phyloP scores from a whole-genome alignment of 35 echinoderm and acorn worm genomes.

The Strongylocentrotus purpuratus region DNA sequence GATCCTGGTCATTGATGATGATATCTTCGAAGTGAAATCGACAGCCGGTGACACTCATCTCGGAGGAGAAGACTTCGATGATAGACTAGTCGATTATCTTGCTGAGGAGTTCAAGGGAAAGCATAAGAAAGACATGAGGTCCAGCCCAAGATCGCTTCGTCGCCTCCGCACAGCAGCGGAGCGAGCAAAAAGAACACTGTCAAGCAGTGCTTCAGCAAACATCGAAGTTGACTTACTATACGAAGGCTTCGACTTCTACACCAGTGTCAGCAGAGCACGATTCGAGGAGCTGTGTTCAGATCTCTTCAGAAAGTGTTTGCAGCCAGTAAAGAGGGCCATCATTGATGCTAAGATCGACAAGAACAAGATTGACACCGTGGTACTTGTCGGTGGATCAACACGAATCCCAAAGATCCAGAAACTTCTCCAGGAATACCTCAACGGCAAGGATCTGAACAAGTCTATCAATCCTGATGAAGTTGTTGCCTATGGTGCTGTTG shows the following conservation, averaged over 20 bases:
- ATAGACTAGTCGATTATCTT: slow-evolving; percentile 66
- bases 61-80: slow-evolving; percentile 82
- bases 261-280: slow-evolving; percentile 57
- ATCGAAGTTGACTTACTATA: slow-evolving; percentile 78
- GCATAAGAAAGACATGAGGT: slow-evolving; percentile 70
- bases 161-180: slow-evolving; percentile 71
- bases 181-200: slow-evolving; percentile 79
- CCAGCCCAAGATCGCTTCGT: slow-evolving; percentile 62
- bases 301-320: slow-evolving; percentile 52
- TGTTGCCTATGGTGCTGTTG: slow-evolving; percentile 75
- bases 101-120: slow-evolving; percentile 76
- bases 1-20: slow-evolving; percentile 68
- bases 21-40: slow-evolving; percentile 68
- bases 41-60: slow-evolving; percentile 84
- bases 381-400: slow-evolving; percentile 78
- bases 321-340: slow-evolving; percentile 69
- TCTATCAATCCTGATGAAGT: slow-evolving; percentile 81
- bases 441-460: slow-evolving; percentile 75
- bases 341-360: slow-evolving; percentile 77
- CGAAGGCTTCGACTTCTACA: slow-evolving; percentile 78
- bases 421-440: slow-evolving; percentile 70
- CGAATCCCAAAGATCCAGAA: slow-evolving; percentile 83
- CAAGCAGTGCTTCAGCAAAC: slow-evolving; percentile 53
- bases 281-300: slow-evolving; percentile 74
- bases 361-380: slow-evolving; percentile 62